Evolutionary conservation across 2,888 invertebrate species (phyloP), one percentile per base, ranked within the genome.

Genomic region (Xylota sylvarum): DNA sequence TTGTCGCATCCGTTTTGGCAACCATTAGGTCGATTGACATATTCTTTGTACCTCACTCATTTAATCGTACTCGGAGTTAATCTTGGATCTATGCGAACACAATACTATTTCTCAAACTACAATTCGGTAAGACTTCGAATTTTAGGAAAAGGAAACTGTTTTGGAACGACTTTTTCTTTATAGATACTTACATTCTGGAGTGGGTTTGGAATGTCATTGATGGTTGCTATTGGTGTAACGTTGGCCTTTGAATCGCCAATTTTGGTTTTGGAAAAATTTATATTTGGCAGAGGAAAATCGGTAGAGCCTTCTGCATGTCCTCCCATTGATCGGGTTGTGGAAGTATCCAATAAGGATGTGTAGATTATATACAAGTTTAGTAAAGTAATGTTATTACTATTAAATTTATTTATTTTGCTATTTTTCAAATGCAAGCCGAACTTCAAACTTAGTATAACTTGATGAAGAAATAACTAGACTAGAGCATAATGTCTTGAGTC

Each of bases 221-320:
- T 48, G 1, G 12, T 91, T 17, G 89, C 91, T 0, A 73, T 90
- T 7, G 74, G 91, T 40, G 90, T 90, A 88, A 89, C 90, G 5
- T 79, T 93, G 62, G 88, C 90, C 2, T 92, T 93, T 87, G 92
- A 93, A 88, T 91, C 91, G 2, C 93, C 93, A 4, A 88, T 92
- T 19, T 88, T 91, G 9, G 88, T 89, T 4, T 77, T 93, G 37
- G 92, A 92, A 76, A 91, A 90, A 79, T 85, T 89, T 1, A 50
- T 88, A 9, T 78, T 88, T 40, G 64, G 64, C 10, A 64, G 32
- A 14, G 46, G 32, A 5, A 30, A 46, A 14, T 4, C 46, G 9
- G 10, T 46, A 2, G 30, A 30, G 27, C 7, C 14, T 7, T 9
- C 46, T 10, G 46, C 30, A 23, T 14, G 17, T 4, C 17, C 46